phyloP scores from a whole-genome alignment of 1,140 invertebrate genomes.

The Drosophila mauritiana region DNA sequence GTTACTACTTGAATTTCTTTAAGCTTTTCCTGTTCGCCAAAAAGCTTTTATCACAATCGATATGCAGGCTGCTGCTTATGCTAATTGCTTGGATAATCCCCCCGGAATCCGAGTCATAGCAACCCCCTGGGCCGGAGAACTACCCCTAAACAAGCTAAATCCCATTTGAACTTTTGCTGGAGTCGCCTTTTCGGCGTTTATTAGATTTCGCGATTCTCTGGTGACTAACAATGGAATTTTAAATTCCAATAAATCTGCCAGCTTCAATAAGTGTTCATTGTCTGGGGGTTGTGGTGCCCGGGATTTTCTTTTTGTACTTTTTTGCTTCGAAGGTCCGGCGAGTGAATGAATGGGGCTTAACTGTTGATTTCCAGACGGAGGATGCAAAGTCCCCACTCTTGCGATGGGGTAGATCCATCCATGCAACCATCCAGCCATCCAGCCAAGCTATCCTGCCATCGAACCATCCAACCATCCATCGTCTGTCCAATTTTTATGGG shows the following conservation, averaged over 20 bases:
- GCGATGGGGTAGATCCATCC: conserved; percentile 5
- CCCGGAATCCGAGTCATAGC: neutral
- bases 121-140: conserved; percentile 19
- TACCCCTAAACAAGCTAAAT: conserved; percentile 22
- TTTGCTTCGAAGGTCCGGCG: conserved; percentile 10
- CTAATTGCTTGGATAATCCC: conserved; percentile 67
- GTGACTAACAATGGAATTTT: conserved; percentile 70
- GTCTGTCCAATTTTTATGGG: conserved; percentile 23
- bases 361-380: conserved; percentile 48
- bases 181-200: conserved; percentile 61
- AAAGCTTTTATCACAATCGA: conserved; percentile 19
- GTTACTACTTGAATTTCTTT: neutral
- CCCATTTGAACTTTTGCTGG: conserved; percentile 41
- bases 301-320: neutral
- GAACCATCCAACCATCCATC: conserved; percentile 12
- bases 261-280: conserved; percentile 66
- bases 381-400: conserved; percentile 12
- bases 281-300: conserved; percentile 5
- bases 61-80: conserved; percentile 47
- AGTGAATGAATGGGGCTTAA: conserved; percentile 48
- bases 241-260: conserved; percentile 82
- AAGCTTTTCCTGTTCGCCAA: neutral
- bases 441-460: neutral
- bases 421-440: conserved; percentile 14
- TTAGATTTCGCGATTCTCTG: conserved; percentile 66